Conservation (phyloP, 2,888 invertebrate genomes). For the Ochlodes sylvanus region DNA sequence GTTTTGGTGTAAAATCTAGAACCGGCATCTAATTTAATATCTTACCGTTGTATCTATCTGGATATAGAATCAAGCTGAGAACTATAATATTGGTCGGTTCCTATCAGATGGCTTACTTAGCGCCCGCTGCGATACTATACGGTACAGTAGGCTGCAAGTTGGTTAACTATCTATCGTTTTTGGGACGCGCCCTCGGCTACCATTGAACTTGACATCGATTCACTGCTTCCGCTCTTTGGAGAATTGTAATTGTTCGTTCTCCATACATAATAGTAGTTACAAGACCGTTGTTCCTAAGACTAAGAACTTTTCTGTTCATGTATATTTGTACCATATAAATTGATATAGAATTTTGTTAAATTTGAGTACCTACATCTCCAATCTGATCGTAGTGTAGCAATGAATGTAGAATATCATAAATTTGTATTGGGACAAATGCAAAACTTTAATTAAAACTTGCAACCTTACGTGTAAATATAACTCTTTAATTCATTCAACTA, state of each 20-base stretch:
- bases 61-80: background rate
- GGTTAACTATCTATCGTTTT: slow-evolving; percentile 19
- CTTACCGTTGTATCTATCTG: background rate
- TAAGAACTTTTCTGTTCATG: too few species aligned
- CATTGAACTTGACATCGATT: slow-evolving; percentile 54
- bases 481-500: too few species aligned
- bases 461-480: too few species aligned
- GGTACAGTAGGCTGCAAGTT: slow-evolving; percentile 4
- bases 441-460: too few species aligned
- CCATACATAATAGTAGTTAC: background rate
- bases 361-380: too few species aligned
- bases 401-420: too few species aligned
- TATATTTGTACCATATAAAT: too few species aligned
- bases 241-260: slow-evolving; percentile 18
- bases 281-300: too few species aligned
- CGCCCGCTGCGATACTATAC: background rate
- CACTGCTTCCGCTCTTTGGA: slow-evolving; percentile 41
- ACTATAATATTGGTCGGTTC: slow-evolving; percentile 6
- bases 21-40: slow-evolving; percentile 1
- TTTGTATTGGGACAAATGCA: too few species aligned
- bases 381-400: too few species aligned
- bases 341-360: too few species aligned
- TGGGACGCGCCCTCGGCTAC: slow-evolving; percentile 44
- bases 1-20: background rate
- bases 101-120: slow-evolving; percentile 26